Evolutionary conservation across 2,113 vertebrate genomes (phyloP), one percentile per base, ranked within the genome.

Genomic region (Neogale vison): DNA sequence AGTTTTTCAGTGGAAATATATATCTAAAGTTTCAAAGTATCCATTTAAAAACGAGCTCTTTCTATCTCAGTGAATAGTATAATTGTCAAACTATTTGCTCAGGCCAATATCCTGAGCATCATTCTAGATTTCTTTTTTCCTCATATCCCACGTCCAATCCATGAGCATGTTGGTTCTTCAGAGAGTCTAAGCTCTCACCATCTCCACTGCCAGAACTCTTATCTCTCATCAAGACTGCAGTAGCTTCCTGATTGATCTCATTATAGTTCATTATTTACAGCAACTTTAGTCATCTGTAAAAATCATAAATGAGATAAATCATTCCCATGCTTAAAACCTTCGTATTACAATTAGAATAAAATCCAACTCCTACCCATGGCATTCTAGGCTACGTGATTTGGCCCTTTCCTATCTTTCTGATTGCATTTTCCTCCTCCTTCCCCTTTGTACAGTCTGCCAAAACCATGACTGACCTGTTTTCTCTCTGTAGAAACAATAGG

Each of bases 31-130:
- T 97, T 95, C 29, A 42, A 39, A 95, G 20, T 81, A 96, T 39
- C 65, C 34, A 36, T 91, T 90, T 79, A 90, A 79, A 96, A 96
- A 90, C 76, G 9, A 95, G 74, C 18, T 52, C 88, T 94, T 92
- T 45, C 9, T 94, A 17, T 96, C 76, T 96, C 29, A 87, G 13
- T 86, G 52, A 79, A 74, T 89, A 93, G 42, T 81, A 23, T 90
- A 85, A 42, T 89, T 93, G 81, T 91, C 55, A 69, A 17, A 57
- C 42, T 93, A 0, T 95, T 96, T 97, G 52, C 39, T 95, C 26
- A 88, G 81, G 74, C 47, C 82, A 34, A 24, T 84, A 47, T 59
- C 72, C 55, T 90, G 69, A 97, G n/a, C 69, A 80, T 95, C 87
- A 96, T 94, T 34, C n/a, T 83, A 96, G 85, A 74, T 84, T 95